A percentile compares a stretch with the other conserved stretches of the same genome.
phyloP scores from a whole-genome alignment of 2,113 vertebrate genomes.

The Eleginops maclovinus region DNA sequence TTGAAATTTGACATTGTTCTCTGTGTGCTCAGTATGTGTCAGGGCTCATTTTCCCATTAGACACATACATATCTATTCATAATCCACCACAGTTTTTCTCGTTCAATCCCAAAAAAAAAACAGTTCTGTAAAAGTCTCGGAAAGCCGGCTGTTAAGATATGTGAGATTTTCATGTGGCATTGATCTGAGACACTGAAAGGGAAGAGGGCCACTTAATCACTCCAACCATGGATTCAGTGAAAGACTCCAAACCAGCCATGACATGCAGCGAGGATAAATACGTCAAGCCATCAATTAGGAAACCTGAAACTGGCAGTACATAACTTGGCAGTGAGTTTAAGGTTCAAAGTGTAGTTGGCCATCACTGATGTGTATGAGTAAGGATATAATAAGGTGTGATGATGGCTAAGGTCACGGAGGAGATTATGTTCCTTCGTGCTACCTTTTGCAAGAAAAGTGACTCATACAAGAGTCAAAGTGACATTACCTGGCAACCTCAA shows the following conservation, averaged over 20 bases:
- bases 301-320: slow-evolving; percentile 46
- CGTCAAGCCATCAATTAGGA: slow-evolving; percentile 61
- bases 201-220: slow-evolving; percentile 72
- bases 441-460: slow-evolving; percentile 13
- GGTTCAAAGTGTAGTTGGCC: slow-evolving; percentile 37
- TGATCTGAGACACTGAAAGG: slow-evolving; percentile 66
- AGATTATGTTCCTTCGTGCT: slow-evolving; percentile 23
- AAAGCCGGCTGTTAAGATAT: slow-evolving; percentile 25
- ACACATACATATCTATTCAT: neutral
- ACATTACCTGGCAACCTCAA: neutral
- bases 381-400: slow-evolving; percentile 50
- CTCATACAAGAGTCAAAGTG: neutral
- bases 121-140: neutral
- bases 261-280: slow-evolving; percentile 61
- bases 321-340: slow-evolving; percentile 42
- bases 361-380: slow-evolving; percentile 15
- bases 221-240: slow-evolving; percentile 36
- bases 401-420: slow-evolving; percentile 31
- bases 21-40: neutral
- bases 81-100: slow-evolving; percentile 9
- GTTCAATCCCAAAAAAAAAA: slow-evolving; percentile 25
- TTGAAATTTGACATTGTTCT: neutral
- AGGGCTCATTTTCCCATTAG: neutral
- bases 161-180: slow-evolving; percentile 51
- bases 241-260: slow-evolving; percentile 51